phyloP scores from a whole-genome alignment of 2,113 vertebrate genomes.

The Oncorhynchus keta region DNA sequence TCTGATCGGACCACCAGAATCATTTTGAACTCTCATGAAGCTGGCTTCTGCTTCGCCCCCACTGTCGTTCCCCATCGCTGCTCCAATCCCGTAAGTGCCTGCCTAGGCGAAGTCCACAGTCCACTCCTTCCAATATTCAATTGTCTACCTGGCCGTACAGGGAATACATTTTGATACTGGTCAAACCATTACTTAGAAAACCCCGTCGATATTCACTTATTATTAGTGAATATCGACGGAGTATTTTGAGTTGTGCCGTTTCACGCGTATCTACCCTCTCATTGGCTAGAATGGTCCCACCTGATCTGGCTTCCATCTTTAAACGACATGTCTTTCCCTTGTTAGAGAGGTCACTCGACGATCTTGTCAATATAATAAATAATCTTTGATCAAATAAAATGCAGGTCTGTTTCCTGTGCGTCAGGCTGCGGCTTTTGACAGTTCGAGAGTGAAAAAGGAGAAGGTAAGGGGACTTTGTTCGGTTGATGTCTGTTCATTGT shows the following conservation, averaged over 20 bases:
- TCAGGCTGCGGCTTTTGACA: slow-evolving; percentile 7
- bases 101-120: slow-evolving; percentile 84
- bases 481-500: background rate
- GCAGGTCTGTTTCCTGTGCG: background rate
- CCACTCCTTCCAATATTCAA: slow-evolving; percentile 75
- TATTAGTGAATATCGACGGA: no score
- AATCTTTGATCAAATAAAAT: background rate
- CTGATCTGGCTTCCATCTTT: no score
- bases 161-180: slow-evolving; percentile 75
- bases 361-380: no score
- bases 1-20: slow-evolving; percentile 88
- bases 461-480: slow-evolving; percentile 6
- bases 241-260: no score
- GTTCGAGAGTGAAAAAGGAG: slow-evolving; percentile 16
- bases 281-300: no score
- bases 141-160: slow-evolving; percentile 64
- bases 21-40: slow-evolving; percentile 92
- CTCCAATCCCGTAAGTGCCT: slow-evolving; percentile 78
- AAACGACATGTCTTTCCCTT: no score
- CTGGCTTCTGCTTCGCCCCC: slow-evolving; percentile 52
- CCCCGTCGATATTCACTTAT: no score
- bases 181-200: background rate
- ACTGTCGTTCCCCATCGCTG: slow-evolving; percentile 8
- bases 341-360: no score
- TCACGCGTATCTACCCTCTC: no score